phyloP scores from a whole-genome alignment of 64 coral and sea anemone genomes.

The Platygyra sinensis region DNA sequence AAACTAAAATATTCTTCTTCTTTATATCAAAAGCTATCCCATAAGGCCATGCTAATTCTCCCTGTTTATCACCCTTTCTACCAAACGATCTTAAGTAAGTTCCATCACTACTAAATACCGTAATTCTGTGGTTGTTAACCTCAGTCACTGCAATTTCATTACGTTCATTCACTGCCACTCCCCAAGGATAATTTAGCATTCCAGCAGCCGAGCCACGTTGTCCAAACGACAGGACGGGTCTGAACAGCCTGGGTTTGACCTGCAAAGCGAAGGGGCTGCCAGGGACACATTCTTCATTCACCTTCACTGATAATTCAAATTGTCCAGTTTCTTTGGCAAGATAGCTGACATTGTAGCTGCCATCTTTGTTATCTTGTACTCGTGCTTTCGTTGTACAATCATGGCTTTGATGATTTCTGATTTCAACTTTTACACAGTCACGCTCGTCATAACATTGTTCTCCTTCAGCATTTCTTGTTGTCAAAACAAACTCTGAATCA shows the following conservation, averaged over 20 bases:
- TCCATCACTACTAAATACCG: too few relatives aligned
- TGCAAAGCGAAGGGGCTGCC: background rate
- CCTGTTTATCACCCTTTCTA: too few relatives aligned
- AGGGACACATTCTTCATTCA: background rate
- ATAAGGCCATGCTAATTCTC: background rate
- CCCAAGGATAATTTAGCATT: background rate
- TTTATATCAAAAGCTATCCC: background rate
- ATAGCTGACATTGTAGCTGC: background rate
- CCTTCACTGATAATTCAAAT: background rate
- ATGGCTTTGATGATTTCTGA: too few relatives aligned
- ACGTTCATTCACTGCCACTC: constrained; percentile 17
- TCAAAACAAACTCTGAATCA: background rate
- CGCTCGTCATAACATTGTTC: too few relatives aligned
- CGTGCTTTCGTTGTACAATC: background rate
- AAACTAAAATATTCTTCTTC: background rate
- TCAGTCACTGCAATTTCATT: too few relatives aligned
- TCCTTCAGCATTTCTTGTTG: too few relatives aligned
- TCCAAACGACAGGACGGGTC: background rate
- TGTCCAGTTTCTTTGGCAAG: background rate
- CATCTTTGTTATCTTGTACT: background rate
- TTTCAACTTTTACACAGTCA: too few relatives aligned
- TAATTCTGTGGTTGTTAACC: too few relatives aligned
- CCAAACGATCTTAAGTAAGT: too few relatives aligned
- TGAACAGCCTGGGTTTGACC: background rate
- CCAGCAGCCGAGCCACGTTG: too few relatives aligned